Percentiles rank a stretch among this genome's conserved stretches.
phyloP scores from a whole-genome alignment of 1,140 invertebrate genomes.

The Trypoxylus dichotomus region DNA sequence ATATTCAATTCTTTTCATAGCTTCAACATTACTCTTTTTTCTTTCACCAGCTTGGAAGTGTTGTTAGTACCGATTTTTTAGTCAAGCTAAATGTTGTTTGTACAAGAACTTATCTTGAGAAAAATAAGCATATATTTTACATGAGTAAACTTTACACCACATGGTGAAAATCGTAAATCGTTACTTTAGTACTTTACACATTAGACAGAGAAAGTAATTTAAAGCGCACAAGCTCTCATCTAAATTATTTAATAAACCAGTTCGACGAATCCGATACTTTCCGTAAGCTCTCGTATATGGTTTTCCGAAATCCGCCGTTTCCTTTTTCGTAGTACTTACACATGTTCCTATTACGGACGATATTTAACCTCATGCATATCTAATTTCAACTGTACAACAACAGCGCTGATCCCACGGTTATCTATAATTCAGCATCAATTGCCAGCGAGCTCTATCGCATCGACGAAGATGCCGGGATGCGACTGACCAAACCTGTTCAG shows the following conservation, averaged over 20 bases:
- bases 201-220: not conserved
- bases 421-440: conserved; percentile 29
- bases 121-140: no score
- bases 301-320: conserved; percentile 8
- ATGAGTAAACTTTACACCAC: no score
- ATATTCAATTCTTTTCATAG: no score
- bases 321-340: conserved; percentile 1
- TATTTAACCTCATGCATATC: conserved; percentile 20
- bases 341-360: conserved; percentile 14
- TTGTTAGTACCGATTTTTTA: no score
- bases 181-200: not conserved
- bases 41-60: no score
- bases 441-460: not conserved
- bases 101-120: no score
- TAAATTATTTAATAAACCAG: conserved; percentile 12
- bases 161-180: not conserved
- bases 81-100: no score
- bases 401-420: conserved; percentile 38
- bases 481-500: conserved; percentile 42
- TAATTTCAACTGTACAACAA: conserved; percentile 12
- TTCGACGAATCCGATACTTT: not conserved
- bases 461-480: conserved; percentile 8
- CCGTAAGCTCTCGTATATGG: not conserved
- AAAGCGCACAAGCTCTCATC: not conserved
- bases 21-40: no score